Base-by-base conservation (phyloP, 2,113 vertebrate species). In the Tauraco erythrolophus region DNA sequence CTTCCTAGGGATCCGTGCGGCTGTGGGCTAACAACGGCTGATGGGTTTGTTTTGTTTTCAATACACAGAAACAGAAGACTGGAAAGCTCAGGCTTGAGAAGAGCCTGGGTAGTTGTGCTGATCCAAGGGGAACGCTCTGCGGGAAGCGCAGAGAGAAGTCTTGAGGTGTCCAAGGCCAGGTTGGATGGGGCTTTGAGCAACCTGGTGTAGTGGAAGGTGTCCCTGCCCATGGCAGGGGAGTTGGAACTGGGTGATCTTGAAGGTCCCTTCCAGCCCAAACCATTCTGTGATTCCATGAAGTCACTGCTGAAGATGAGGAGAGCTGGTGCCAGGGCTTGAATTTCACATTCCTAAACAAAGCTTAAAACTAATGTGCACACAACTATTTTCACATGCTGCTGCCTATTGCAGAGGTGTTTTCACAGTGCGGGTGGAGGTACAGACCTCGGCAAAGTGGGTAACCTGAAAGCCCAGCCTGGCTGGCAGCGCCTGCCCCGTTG, bases 1-100 rank as follows among this genome's bases (percentile, higher is more conserved):
- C 62, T 60, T 15, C 30, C 10, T 10, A 4, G 33, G 14, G 24
- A 9, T 22, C 3, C 14, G 0, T 3, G 35, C 1, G 2, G 16
- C 65, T 15, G 41, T 5, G 35, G n/a, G 21, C 28, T 21, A 7
- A 10, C 6, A 3, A 6, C 30, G 35, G 30, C 25, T 51, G 64
- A 9, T 28, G 48, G 39, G 4, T 37, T 43, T 11, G 8, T 17
- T 41, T 64, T 56, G 25, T 35, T 41, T n/a, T 24, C 15, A 3
- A 2, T 48, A 10, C 3, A 1, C n/a, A 16, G 58, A 41, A 31
- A 3, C 6, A 4, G 45, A 43, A 22, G 28, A 11, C 19, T 25
- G 48, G 48, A 39, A 31, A n/a, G 25, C 15, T 10, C 7, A 30
- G 46, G 56, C 8, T 50, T 58, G 72, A 19, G 89, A 37, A 27